Conservation (phyloP, 2,888 invertebrate genomes). For the Mylabris sibirica region DNA sequence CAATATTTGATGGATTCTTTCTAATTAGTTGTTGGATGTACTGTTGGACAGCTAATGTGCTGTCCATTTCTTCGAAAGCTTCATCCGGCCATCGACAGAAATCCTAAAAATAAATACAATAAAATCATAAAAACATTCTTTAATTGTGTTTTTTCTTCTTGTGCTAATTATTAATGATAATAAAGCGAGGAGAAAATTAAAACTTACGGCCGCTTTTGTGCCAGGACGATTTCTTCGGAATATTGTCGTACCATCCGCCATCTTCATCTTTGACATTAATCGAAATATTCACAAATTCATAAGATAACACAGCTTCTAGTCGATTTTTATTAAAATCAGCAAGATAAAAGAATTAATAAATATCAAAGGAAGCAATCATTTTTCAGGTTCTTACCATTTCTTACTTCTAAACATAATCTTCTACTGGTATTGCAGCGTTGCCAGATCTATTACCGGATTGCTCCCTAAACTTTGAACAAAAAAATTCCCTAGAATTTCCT, state of each 20-base stretch:
- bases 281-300: background rate
- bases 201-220: constrained; percentile 82
- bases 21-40: constrained; percentile 98
- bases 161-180: background rate
- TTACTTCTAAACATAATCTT: no score
- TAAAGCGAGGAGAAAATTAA: background rate
- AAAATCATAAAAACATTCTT: background rate
- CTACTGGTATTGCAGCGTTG: no score
- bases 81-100: constrained; percentile 99
- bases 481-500: no score
- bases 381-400: no score
- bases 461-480: no score
- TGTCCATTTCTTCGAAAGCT: constrained; percentile 99
- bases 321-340: background rate
- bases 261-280: constrained; percentile 70
- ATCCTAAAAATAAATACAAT: constrained; percentile 69
- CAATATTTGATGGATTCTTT: constrained; percentile 91
- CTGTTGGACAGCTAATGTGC: constrained; percentile 97
- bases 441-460: no score
- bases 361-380: no score
- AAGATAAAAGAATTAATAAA: background rate
- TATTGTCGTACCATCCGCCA: constrained; percentile 85
- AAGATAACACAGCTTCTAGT: background rate
- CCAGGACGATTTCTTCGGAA: constrained; percentile 90
- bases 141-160: no score